Evolutionary conservation across 2,888 invertebrate species (phyloP), one percentile per base, ranked within the genome.

Genomic region (Malthinus seriepunctatus): DNA sequence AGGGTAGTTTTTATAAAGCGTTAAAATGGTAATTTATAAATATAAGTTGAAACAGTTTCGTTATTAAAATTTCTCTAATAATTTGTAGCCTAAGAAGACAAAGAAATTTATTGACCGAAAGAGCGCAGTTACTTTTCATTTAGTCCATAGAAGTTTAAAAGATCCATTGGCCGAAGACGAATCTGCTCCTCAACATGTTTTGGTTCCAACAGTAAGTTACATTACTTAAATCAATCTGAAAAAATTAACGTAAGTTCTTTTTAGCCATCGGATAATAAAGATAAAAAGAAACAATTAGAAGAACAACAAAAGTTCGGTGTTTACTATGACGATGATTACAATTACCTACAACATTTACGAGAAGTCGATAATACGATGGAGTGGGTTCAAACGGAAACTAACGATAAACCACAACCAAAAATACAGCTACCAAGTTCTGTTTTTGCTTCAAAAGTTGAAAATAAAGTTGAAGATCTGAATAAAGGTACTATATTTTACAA

Each of bases 241-340:
- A n/a, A 7, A 23, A 48, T 10, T 11, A 49, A 34, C 8, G 33
- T 8, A 3, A 42, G 35, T 8, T 5, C 32, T 32, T 32, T 23
- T 23, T 23, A 23, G 23, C 5, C 23, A 5, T 23, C 23, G 3
- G 23, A 23, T 5, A 23, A 23, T 1, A 39, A 51, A 37, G 55
- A 56, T 11, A 47, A 48, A n/a, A 15, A 81, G 2, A 87, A 88
- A 67, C 81, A 84, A 0, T 83, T 79, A 64, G 87, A 90, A 63
- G 89, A 92, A 67, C 90, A 91, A 71, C 80, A 84, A 10, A 94
- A 95, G 75, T 96, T 86, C 82, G 97, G 97, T 1, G 88, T 98
- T 60, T 93, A 88, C 75, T 97, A 87, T 76, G 96, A 97, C 70
- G 97, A 98, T 79, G 94, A 96, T 68, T 97, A 95, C 77, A 88